Evolutionary conservation across 1,140 invertebrate genomes (phyloP).

Genomic region (Sitophilus oryzae): DNA sequence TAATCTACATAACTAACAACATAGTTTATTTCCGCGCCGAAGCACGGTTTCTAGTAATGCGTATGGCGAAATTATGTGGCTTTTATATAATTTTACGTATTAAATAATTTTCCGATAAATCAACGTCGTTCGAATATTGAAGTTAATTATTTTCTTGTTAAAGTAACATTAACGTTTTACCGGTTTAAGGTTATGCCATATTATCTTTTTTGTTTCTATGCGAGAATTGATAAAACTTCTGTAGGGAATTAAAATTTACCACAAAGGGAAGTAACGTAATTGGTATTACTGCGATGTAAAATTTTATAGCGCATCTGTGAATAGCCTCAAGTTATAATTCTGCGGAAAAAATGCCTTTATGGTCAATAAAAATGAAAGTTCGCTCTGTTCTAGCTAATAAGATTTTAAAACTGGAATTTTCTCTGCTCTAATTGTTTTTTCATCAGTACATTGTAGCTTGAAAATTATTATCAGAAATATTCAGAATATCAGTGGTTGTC

Average conservation of each 20-base stretch:
- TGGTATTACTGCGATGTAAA: too few species aligned
- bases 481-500: too few species aligned
- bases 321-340: conserved; percentile 8
- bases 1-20: background rate
- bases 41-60: background rate
- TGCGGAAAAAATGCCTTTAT: conserved; percentile 10
- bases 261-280: too few species aligned
- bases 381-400: background rate
- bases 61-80: background rate
- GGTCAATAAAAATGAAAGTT: conserved; percentile 8
- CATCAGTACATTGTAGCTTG: background rate
- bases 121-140: too few species aligned
- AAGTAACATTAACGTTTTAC: too few species aligned
- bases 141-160: too few species aligned
- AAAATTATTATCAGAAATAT: background rate
- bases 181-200: too few species aligned
- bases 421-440: background rate
- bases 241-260: too few species aligned
- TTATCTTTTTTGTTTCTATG: too few species aligned
- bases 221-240: too few species aligned
- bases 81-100: background rate
- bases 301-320: conserved; percentile 12
- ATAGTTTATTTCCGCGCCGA: background rate
- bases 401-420: conserved; percentile 3
- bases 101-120: background rate